Conservation (phyloP, 2,113 vertebrate species). For the Taurulus bubalis region DNA sequence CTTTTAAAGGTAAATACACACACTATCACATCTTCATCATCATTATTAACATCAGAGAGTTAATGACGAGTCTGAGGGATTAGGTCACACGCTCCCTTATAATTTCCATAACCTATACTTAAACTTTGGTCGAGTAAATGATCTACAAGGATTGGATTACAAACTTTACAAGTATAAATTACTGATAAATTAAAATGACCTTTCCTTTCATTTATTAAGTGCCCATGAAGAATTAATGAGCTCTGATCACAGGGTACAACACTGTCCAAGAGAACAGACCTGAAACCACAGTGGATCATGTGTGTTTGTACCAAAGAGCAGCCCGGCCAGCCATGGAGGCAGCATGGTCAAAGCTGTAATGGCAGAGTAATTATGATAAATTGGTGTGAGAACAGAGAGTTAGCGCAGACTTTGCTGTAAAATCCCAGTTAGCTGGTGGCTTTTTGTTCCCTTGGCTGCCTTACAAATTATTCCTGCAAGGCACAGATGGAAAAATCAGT, state of each 20-base stretch:
- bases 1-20: slow-evolving; percentile 1
- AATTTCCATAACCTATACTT: not conserved
- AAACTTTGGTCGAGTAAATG: slow-evolving; percentile 17
- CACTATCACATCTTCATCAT: not conserved
- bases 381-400: slow-evolving; percentile 21
- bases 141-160: slow-evolving; percentile 7
- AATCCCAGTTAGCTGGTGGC: slow-evolving; percentile 36
- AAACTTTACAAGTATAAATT: slow-evolving; percentile 15
- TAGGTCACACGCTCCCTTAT: slow-evolving; percentile 6
- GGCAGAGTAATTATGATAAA: slow-evolving; percentile 46
- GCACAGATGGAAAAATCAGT: slow-evolving; percentile 45
- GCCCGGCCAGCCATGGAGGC: slow-evolving; percentile 30
- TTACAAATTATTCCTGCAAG: slow-evolving; percentile 29
- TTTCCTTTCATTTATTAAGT: slow-evolving; percentile 44
- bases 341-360: slow-evolving; percentile 36
- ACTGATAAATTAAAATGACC: slow-evolving; percentile 37
- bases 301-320: slow-evolving; percentile 26
- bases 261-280: slow-evolving; percentile 45
- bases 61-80: not conserved
- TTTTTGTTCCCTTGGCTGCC: slow-evolving; percentile 42
- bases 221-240: slow-evolving; percentile 20
- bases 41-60: not conserved
- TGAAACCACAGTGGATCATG: slow-evolving; percentile 39
- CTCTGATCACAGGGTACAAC: slow-evolving; percentile 46
- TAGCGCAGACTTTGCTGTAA: slow-evolving; percentile 4